Conservation (phyloP, 2,113 vertebrate genomes). For the Tichodroma muraria region DNA sequence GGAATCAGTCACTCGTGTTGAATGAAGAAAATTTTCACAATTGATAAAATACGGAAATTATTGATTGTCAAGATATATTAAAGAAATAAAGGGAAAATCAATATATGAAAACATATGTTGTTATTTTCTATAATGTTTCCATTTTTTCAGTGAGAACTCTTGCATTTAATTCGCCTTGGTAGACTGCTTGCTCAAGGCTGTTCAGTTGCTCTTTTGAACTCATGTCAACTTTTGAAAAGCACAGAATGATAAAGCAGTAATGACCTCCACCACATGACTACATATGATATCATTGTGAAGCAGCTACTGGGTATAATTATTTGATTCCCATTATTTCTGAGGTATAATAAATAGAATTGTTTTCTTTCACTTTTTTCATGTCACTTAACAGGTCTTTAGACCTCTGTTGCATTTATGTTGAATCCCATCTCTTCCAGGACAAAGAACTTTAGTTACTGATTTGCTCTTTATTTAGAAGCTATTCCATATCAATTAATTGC, state of each 20-base stretch:
- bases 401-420: background rate
- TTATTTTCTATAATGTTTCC: background rate
- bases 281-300: accelerated
- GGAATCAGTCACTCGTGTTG: background rate
- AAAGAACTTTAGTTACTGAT: background rate
- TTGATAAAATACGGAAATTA: background rate
- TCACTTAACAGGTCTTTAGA: background rate
- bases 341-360: background rate
- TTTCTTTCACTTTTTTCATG: background rate
- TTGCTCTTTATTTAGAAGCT: background rate
- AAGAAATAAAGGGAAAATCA: background rate
- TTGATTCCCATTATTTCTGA: background rate
- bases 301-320: background rate
- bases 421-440: background rate
- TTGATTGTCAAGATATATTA: background rate
- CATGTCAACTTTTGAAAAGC: background rate
- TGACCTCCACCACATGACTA: background rate
- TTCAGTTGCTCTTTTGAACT: background rate
- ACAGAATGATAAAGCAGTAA: background rate
- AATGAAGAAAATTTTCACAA: background rate
- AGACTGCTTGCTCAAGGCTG: background rate
- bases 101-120: background rate
- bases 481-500: background rate
- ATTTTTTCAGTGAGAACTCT: background rate
- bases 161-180: background rate